Percentiles rank a stretch among this genome's conserved stretches.
Evolutionary conservation across 2,888 invertebrate genomes (phyloP).

Genomic region (Hylaea fasciaria): DNA sequence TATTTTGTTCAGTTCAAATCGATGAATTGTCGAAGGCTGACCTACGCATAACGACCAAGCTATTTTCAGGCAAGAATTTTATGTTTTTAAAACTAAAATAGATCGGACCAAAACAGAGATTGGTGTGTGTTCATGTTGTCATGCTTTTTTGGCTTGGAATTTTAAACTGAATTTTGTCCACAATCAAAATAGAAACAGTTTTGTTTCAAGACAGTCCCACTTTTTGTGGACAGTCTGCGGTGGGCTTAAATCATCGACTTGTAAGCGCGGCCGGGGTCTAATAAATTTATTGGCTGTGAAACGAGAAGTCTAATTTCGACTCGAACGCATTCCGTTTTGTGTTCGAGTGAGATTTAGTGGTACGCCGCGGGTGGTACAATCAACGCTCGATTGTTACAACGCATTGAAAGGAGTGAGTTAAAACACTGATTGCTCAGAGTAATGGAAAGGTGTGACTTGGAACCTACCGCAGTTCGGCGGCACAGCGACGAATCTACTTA

Average conservation of each 20-base stretch:
- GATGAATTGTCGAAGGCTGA: too few species aligned
- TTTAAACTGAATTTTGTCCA: neutral
- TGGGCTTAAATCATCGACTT: constrained; percentile 47
- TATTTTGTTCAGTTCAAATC: too few species aligned
- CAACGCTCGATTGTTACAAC: constrained; percentile 38
- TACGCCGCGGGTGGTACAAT: constrained; percentile 53
- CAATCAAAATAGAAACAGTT: constrained; percentile 26
- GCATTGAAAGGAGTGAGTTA: constrained; percentile 31
- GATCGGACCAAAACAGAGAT: too few species aligned
- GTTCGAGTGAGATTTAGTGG: constrained; percentile 51
- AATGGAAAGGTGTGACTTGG: constrained; percentile 22
- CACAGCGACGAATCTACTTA: neutral
- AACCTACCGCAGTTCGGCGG: constrained; percentile 18
- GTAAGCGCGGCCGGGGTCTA: constrained; percentile 60
- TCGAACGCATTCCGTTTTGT: constrained; percentile 59
- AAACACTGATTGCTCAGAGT: constrained; percentile 23
- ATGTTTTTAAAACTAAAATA: too few species aligned
- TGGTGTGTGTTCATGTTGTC: neutral
- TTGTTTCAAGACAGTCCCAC: constrained; percentile 33
- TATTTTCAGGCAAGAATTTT: too few species aligned
- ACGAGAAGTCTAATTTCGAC: constrained; percentile 69
- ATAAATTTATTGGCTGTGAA: constrained; percentile 70
- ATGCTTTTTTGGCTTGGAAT: neutral
- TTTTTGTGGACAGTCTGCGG: constrained; percentile 42
- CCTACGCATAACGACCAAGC: too few species aligned